Conservation (phyloP, 2,797 vertebrate genomes). For the Dryobates pubescens region DNA sequence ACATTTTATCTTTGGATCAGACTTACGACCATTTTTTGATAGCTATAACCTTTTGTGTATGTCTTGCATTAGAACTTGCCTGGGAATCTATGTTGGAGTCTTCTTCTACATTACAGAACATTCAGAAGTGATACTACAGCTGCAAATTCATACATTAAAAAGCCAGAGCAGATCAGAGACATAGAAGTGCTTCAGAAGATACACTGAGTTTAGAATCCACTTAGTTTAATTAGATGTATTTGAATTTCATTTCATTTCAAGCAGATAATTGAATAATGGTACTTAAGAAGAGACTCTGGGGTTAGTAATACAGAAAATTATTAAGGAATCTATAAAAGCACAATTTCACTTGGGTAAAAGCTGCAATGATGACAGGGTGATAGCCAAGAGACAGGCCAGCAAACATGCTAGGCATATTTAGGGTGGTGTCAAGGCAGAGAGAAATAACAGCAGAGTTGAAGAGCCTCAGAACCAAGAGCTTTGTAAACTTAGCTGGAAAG, state of each 20-base stretch:
- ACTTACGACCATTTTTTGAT: background rate
- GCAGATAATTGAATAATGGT: background rate
- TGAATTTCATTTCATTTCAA: conserved; percentile 9
- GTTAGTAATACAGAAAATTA: background rate
- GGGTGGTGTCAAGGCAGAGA: background rate
- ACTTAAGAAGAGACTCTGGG: background rate
- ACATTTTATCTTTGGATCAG: background rate
- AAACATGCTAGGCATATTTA: background rate
- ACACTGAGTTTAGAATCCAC: background rate
- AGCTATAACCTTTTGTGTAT: background rate
- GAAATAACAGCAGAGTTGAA: background rate
- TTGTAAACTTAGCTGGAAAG: background rate
- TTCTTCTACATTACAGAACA: background rate
- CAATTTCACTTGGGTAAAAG: background rate
- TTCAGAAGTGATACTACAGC: background rate
- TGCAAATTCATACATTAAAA: background rate
- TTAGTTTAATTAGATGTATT: background rate
- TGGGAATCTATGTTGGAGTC: background rate
- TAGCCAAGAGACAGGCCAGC: background rate
- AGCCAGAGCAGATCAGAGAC: background rate
- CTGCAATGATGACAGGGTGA: background rate
- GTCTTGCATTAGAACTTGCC: background rate
- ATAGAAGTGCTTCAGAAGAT: background rate
- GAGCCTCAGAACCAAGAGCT: background rate
- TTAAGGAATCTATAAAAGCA: background rate